Evolutionary conservation across 2,888 invertebrate genomes (phyloP), one percentile per base, ranked within the genome.

Genomic region (Microctonus aethiopoides): DNA sequence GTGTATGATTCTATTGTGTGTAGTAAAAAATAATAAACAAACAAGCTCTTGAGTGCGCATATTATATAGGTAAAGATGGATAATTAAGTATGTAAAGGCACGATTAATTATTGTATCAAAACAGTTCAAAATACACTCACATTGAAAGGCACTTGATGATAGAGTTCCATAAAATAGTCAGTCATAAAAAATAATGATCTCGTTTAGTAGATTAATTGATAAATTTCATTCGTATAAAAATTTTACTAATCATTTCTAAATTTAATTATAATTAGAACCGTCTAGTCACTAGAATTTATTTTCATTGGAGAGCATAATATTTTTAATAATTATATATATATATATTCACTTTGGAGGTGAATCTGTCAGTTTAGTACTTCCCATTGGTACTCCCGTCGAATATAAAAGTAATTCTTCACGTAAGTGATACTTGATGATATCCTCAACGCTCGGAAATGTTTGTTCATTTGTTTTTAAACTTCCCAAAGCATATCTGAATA

Each of bases 401-500:
- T 84, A 78, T 2, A 87, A 78, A 24, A 84, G 73, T 32, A 87
- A 71, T 57, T 84, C 83, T 65, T 87, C 84, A 20, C 74, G 78
- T 56, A 79, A 80, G 63, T 87, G 82, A 75, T 80, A 84, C 32
- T 71, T 72, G 7, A 87, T 80, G 11, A 87, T 82, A 39, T 87
- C 87, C 52, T 87, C 87, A 16, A 87, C 77, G 6, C 74, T 81
- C 0, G 73, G 69, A 67, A 87, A 87, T 13, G 85, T 82, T 71
- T 79, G 79, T 68, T 87, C 87, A n/a, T 85, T 83, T 11, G 76
- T 67, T 72, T 87, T 87, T 2, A 81, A 78, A 2, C 83, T 81
- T 46, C 87, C 87, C 54, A 87, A 77, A 0, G 87, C 87, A 70
- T 81, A 87, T 71, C 86, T 86, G 51, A 5, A 67, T 67, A 61